Evolutionary conservation across 2,888 invertebrate species (phyloP), one percentile per base, ranked within the genome.

Genomic region (Plusia festucae): DNA sequence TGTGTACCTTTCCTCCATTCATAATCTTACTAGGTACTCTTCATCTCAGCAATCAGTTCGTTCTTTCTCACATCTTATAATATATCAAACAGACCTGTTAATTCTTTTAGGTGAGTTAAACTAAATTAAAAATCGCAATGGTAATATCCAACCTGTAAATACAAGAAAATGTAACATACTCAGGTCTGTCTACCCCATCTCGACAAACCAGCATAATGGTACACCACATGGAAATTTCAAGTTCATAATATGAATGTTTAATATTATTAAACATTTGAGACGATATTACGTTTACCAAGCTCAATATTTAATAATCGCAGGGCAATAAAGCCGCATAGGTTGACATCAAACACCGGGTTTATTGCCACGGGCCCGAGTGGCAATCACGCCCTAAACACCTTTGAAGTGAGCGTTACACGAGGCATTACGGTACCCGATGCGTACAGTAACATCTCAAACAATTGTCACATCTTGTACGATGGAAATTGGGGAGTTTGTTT

Each of bases 251-350:
- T n/a, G n/a, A n/a, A n/a, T n/a, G n/a, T n/a, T n/a, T n/a, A n/a
- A n/a, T n/a, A n/a, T n/a, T n/a, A 40, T 40, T 3, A 40, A 40
- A 40, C 40, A 40, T 40, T 40, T n/a, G 40, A n/a, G n/a, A 40
- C 40, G 40, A n/a, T 40, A 34, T 51, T 51, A 32, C 71, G 49
- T 7, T 20, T n/a, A 49, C 60, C 55, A 34, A 61, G 53, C 53
- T 53, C 55, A 52, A 71, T 62, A 71, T 71, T 76, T 76, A 66
- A 73, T 73, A 73, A 76, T 71, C 59, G 66, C 60, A 44, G 53
- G 53, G 76, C 56, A 67, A 61, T 70, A 71, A 27, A 30, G 64
- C 18, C 72, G 56, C 58, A 61, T 57, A 71, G 76, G 59, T 66
- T 60, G 62, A 77, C 78, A 73, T 77, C 69, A 63, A 77, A 73